Percentiles rank a stretch among this genome's conserved stretches.
Conservation (phyloP, 1,140 invertebrate genomes). For the Drosophila tropicalis region DNA sequence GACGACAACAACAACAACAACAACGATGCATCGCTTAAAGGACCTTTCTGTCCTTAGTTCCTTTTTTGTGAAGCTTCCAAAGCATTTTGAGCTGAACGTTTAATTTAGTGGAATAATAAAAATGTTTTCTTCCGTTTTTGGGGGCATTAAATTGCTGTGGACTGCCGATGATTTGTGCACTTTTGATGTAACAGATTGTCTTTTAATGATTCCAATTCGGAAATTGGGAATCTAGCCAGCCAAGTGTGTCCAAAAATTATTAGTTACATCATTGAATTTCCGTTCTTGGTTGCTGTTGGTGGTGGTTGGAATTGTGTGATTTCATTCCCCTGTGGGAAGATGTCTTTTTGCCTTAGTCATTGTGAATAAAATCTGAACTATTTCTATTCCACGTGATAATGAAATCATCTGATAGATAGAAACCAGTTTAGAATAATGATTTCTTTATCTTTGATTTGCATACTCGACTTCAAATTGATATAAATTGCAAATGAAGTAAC, state of each 20-base stretch:
- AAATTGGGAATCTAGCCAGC: slow-evolving; percentile 20
- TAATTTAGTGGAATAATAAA: slow-evolving; percentile 82
- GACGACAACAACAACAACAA: neutral
- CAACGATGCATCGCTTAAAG: too few relatives aligned
- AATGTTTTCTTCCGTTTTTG: slow-evolving; percentile 58
- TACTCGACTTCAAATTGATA: slow-evolving; percentile 2
- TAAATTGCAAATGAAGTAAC: slow-evolving; percentile 8
- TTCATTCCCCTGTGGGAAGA: slow-evolving; percentile 8
- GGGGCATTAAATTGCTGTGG: slow-evolving; percentile 71
- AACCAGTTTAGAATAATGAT: slow-evolving; percentile 11
- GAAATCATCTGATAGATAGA: neutral
- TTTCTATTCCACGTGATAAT: neutral
- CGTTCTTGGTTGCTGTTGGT: neutral
- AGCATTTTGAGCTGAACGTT: slow-evolving; percentile 41
- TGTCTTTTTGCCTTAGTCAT: slow-evolving; percentile 9
- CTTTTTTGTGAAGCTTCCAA: neutral
- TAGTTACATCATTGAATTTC: slow-evolving; percentile 29
- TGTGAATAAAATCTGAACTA: neutral
- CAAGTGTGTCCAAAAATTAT: slow-evolving; percentile 25
- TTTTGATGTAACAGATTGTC: slow-evolving; percentile 81
- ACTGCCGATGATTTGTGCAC: slow-evolving; percentile 74
- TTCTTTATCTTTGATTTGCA: neutral
- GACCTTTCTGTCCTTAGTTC: slow-evolving; percentile 44
- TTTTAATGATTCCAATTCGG: slow-evolving; percentile 62
- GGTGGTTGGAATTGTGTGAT: neutral